Evolutionary conservation across 2,888 invertebrate species (phyloP).

Genomic region (Cataglyphis livida): DNA sequence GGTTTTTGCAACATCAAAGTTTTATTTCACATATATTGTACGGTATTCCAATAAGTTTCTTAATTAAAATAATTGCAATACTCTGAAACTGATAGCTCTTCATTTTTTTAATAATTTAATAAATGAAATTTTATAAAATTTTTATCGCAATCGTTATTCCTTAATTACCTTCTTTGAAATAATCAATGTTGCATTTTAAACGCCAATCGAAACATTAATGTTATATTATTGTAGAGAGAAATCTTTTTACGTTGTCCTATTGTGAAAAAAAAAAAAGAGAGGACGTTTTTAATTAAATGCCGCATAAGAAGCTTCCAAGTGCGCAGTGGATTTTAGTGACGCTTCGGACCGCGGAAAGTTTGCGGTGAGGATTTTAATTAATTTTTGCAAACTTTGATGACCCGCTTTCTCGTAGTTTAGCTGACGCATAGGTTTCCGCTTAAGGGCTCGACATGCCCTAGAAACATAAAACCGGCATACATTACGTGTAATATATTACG

Average conservation of each 20-base stretch:
- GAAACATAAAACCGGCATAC: constrained; percentile 3
- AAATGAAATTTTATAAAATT: neutral
- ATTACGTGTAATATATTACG: constrained; percentile 18
- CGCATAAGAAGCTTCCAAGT: constrained; percentile 21
- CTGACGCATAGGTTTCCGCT: neutral
- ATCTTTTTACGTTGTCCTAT: neutral
- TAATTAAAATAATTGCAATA: constrained; percentile 17
- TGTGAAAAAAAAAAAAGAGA: neutral
- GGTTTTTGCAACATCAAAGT: neutral
- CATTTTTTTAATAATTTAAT: constrained; percentile 15
- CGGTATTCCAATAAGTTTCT: neutral
- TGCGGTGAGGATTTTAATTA: constrained; percentile 49
- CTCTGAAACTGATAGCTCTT: neutral
- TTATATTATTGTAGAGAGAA: neutral
- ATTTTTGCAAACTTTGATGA: constrained; percentile 46
- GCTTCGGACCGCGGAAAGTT: constrained; percentile 28
- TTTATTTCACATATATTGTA: neutral
- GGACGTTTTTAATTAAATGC: constrained; percentile 36
- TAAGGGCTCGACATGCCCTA: neutral
- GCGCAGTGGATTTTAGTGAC: constrained; percentile 11
- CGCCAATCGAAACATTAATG: neutral
- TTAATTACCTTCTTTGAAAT: neutral
- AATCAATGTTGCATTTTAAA: neutral
- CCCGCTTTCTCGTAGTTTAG: constrained; percentile 20
- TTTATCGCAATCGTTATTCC: neutral